Evolutionary conservation across 2,888 invertebrate genomes (phyloP).

Genomic region (Ichneumoninae sp.): DNA sequence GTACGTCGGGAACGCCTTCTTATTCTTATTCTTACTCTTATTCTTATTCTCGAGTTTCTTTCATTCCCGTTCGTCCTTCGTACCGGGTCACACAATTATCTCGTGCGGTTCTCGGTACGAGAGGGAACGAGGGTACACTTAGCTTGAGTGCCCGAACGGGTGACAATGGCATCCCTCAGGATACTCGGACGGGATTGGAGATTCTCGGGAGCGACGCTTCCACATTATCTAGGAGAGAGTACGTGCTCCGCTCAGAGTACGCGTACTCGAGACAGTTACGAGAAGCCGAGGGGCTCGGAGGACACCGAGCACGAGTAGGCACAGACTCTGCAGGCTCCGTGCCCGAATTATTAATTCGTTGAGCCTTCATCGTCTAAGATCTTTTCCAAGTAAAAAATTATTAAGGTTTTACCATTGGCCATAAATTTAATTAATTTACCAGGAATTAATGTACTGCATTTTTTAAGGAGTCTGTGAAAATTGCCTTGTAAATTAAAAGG

Average conservation of each 20-base stretch:
- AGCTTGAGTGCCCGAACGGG: conserved; percentile 33
- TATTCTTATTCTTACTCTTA: conserved; percentile 20
- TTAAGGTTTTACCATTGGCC: no score
- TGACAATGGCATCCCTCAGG: conserved; percentile 47
- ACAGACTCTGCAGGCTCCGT: neutral
- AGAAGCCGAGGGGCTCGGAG: conserved; percentile 4
- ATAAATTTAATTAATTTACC: no score
- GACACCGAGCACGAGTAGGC: neutral
- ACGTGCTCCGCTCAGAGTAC: conserved; percentile 32
- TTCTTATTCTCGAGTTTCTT: conserved; percentile 34
- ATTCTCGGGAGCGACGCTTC: conserved; percentile 27
- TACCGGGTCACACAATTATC: conserved; percentile 43
- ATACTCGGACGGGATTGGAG: conserved; percentile 39
- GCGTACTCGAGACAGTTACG: conserved; percentile 56
- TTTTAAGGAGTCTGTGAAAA: no score
- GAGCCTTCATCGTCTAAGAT: neutral
- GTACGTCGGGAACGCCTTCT: conserved; percentile 22
- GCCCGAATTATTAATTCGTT: neutral
- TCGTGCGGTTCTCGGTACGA: conserved; percentile 17
- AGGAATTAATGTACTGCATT: no score
- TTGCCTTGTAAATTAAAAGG: no score
- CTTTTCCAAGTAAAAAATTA: neutral
- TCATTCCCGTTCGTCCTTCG: conserved; percentile 8
- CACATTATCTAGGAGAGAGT: conserved; percentile 8
- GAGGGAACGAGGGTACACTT: conserved; percentile 33